Evolutionary conservation across 2,113 vertebrate genomes (phyloP), one percentile per base, ranked within the genome.

Genomic region (Phocoena sinus): DNA sequence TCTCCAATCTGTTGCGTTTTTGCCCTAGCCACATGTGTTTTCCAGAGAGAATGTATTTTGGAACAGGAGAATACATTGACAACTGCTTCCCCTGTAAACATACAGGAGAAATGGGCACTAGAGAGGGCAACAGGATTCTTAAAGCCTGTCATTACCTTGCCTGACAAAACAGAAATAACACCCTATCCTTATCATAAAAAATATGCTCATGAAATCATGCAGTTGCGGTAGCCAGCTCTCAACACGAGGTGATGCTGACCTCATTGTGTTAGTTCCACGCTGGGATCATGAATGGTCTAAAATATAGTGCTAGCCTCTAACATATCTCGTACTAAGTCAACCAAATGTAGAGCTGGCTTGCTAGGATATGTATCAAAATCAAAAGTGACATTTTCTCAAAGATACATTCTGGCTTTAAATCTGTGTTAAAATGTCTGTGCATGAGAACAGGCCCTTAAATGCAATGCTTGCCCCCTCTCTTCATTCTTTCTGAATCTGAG

Each of bases 401-500:
- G 97, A 87, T 84, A n/a, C 10, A 11, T 97, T 98, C 96, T 97
- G 65, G 26, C 96, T 98, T 98, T 97, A 96, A 97, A 97, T 98
- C 71, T 93, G 26, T 96, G 97, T 98, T 98, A 98, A 98, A 98
- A 98, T 96, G 80, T 95, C 95, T 97, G 90, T 96, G 91, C 95
- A 65, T 97, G 97, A 98, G 96, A 98, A 96, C 89, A 96, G 98
- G 89, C 92, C 96, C 96, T 98, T 97, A 90, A 44, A 76, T 77
- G 79, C 85, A 62, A 96, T 89, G 95, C 82, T 91, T 98, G 87
- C 94, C 94, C 97, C 86, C 96, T 97, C 94, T 96, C 96, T 96
- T 97, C 50, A 9, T 97, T 93, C 95, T 91, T 84, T 94, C 95
- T 15, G 12, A 95, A 77, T 92, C 96, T 0, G 1, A 96, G 97